phyloP scores from a whole-genome alignment of 2,888 invertebrate species.

The Diploptera punctata region DNA sequence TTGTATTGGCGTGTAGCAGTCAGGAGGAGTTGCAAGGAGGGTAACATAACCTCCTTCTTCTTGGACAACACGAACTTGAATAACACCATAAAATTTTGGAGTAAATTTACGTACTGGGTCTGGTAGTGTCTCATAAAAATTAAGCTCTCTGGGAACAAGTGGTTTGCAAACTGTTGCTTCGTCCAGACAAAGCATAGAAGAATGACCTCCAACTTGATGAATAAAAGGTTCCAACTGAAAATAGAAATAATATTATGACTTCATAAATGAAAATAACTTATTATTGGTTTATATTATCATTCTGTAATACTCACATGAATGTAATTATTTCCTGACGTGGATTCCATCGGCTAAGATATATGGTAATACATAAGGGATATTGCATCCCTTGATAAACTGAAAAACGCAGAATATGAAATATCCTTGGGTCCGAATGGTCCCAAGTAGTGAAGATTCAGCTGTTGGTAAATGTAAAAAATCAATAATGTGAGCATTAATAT shows the following conservation, averaged over 20 bases:
- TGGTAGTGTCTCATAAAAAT: slow-evolving; percentile 63
- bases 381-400: neutral
- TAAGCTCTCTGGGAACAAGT: slow-evolving; percentile 58
- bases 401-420: neutral
- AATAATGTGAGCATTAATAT: slow-evolving; percentile 22
- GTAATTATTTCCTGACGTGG: slow-evolving; percentile 7
- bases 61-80: slow-evolving; percentile 55
- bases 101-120: slow-evolving; percentile 57
- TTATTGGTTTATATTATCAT: no score
- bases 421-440: neutral
- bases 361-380: neutral
- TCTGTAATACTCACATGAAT: slow-evolving; percentile 36
- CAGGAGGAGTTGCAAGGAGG: slow-evolving; percentile 55
- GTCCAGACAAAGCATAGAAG: slow-evolving; percentile 59
- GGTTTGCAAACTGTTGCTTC: slow-evolving; percentile 63
- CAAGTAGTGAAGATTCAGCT: slow-evolving; percentile 2
- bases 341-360: slow-evolving; percentile 34
- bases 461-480: slow-evolving; percentile 23
- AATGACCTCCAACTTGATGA: slow-evolving; percentile 63
- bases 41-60: slow-evolving; percentile 59
- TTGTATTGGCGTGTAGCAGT: slow-evolving; percentile 45
- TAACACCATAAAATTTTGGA: slow-evolving; percentile 59
- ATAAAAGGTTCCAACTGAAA: slow-evolving; percentile 59
- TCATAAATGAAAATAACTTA: no score
- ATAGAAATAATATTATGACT: neutral